phyloP scores from a whole-genome alignment of 2,797 vertebrate genomes.

The Gambelia wislizenii region DNA sequence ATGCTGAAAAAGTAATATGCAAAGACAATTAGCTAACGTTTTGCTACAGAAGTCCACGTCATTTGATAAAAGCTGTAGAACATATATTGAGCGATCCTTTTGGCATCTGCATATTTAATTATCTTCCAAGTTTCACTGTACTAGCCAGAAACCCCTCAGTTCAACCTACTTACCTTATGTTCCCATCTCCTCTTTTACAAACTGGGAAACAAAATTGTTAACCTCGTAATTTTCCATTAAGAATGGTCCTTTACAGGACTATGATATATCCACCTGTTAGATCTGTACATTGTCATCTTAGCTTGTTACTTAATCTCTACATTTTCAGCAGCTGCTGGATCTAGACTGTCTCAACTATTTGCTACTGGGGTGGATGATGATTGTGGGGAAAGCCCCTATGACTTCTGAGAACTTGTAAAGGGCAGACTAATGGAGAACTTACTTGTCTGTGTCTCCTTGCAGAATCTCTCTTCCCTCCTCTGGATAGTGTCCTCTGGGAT shows the following conservation, averaged over 20 bases:
- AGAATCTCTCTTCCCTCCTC: conserved; percentile 63
- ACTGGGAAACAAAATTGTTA: background rate
- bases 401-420: background rate
- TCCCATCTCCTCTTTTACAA: background rate
- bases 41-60: background rate
- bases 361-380: background rate
- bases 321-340: background rate
- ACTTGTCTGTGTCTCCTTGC: rapidly evolving
- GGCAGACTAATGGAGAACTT: background rate
- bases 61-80: background rate
- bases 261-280: background rate
- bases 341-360: background rate
- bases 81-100: background rate
- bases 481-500: conserved; percentile 71
- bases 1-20: background rate
- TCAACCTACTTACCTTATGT: background rate
- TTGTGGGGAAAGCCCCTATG: background rate
- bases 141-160: background rate
- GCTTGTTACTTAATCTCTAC: background rate
- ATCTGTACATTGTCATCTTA: background rate
- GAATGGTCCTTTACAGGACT: background rate
- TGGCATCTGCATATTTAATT: background rate
- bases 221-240: background rate
- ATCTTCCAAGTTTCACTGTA: background rate
- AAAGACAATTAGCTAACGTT: background rate